Conservation (phyloP, 2,113 vertebrate species). For the Thunnus thynnus region DNA sequence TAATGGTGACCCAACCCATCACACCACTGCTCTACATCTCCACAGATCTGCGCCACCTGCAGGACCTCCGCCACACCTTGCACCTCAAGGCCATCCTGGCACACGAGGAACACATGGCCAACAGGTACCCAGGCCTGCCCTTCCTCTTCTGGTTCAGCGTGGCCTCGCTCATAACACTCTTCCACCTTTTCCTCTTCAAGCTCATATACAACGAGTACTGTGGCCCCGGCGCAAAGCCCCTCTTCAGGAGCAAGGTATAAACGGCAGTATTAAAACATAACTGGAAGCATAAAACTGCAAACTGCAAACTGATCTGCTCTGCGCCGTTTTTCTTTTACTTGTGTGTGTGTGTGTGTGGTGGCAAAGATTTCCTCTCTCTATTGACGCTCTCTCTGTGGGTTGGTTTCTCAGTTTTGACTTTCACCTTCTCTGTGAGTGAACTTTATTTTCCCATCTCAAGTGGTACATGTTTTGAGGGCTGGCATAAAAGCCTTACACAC, state of each 20-base stretch:
- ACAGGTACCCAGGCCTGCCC: constrained; percentile 94
- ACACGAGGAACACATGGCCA: constrained; percentile 99
- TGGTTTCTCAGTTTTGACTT: constrained; percentile 42
- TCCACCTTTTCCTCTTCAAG: constrained; percentile 99
- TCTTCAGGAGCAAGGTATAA: constrained; percentile 99
- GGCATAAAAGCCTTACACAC: not conserved
- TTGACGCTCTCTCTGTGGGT: constrained; percentile 28
- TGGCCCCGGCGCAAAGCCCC: constrained; percentile 95
- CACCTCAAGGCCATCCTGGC: constrained; percentile 97
- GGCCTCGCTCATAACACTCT: constrained; percentile 96
- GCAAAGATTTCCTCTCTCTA: constrained; percentile 30
- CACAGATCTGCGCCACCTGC: constrained; percentile 93
- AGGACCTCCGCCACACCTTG: constrained; percentile 95
- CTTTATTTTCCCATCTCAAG: constrained; percentile 14
- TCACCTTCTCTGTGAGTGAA: constrained; percentile 36
- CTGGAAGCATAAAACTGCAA: constrained; percentile 16
- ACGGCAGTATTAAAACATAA: not conserved
- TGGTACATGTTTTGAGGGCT: not conserved
- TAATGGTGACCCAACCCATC: constrained; percentile 98
- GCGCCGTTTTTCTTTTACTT: constrained; percentile 13
- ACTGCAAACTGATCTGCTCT: constrained; percentile 40
- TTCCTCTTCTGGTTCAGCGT: constrained; percentile 99
- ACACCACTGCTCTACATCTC: constrained; percentile 96
- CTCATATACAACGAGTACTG: constrained; percentile 99
- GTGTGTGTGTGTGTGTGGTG: constrained; percentile 39